Evolutionary conservation across 2,888 invertebrate species (phyloP), one percentile per base, ranked within the genome.

Genomic region (Perizoma affinitatum): DNA sequence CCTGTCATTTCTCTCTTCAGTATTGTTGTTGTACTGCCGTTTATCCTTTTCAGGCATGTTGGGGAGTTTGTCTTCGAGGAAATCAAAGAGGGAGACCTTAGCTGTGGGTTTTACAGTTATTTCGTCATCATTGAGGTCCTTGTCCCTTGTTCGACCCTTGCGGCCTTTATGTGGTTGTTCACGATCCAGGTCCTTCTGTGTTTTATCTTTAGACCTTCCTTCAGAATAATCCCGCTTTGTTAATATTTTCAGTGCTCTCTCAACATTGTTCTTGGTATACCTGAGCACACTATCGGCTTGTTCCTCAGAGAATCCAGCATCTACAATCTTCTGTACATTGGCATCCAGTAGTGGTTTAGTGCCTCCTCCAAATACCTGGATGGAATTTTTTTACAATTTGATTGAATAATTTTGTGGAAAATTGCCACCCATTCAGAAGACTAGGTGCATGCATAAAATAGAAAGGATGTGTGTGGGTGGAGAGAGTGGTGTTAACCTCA

Each of bases 1-100:
- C 63, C 83, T 80, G 9, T 90, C 90, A 54, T 78, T 79, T 55
- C 83, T 82, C 1, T 90, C 87, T 33, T 89, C 88, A 48, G 72
- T 74, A 54, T 78, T 74, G 47, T 80, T 74, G 57, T 79, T 82
- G 61, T 83, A 76, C 45, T 83, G 84, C 7, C 86, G 79, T 67
- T 69, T 86, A 62, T 75, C 87, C 65, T 79, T 88, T 57, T 86
- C 91, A n/a, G 70, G 84, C 61, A 94, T 93, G 68, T 89, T 87
- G 46, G 95, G 95, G 48, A 97, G 86, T 87, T 97, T 97, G 74
- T 96, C 95, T 79, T 97, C 96, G 6, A 97, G 92, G 79, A 96
- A 97, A 82, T 96, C 96, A 83, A 97, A 97, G 4, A 97, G 86
- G 0, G 96, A 96, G 2, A 97, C 95, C 86, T 95, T 96, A 46